Evolutionary conservation across 2,888 invertebrate genomes (phyloP).

Genomic region (Anthrax anthrax): DNA sequence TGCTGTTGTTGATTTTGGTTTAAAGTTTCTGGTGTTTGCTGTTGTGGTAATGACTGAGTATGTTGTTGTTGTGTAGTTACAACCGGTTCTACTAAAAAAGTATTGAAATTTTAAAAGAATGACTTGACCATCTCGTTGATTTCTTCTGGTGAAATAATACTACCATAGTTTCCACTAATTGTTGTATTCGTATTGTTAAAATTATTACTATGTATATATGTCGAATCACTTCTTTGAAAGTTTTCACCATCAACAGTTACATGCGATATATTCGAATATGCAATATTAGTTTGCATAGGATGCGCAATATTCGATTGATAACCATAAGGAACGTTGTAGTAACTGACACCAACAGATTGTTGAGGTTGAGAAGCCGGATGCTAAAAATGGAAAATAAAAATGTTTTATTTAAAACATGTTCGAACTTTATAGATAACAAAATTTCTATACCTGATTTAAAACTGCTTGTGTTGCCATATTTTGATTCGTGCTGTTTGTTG

Average conservation of each 20-base stretch:
- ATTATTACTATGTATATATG: constrained; percentile 30
- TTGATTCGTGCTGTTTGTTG: constrained; percentile 9
- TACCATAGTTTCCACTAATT: constrained; percentile 19
- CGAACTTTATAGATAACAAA: not conserved
- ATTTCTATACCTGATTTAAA: constrained; percentile 9
- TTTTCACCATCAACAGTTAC: too few species aligned
- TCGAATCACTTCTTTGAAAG: constrained; percentile 15
- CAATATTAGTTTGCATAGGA: not conserved
- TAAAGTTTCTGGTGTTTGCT: not conserved
- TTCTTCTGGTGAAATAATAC: too few species aligned
- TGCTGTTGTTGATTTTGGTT: not conserved
- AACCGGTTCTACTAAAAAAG: not conserved
- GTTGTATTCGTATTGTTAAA: constrained; percentile 28
- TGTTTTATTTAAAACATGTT: too few species aligned
- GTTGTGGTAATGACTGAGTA: not conserved
- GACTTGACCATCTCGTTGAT: not conserved
- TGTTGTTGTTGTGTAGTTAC: not conserved
- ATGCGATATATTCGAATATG: not conserved
- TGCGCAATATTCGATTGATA: constrained; percentile 19
- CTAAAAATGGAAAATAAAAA: too few species aligned
- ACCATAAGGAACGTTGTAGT: constrained; percentile 28
- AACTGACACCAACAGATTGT: constrained; percentile 15
- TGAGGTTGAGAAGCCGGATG: not conserved
- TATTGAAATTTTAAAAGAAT: constrained; percentile 2
- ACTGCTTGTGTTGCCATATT: not conserved